Evolutionary conservation across 2,888 invertebrate species (phyloP), one percentile per base, ranked within the genome.

Genomic region (Chaetoderma sp.): DNA sequence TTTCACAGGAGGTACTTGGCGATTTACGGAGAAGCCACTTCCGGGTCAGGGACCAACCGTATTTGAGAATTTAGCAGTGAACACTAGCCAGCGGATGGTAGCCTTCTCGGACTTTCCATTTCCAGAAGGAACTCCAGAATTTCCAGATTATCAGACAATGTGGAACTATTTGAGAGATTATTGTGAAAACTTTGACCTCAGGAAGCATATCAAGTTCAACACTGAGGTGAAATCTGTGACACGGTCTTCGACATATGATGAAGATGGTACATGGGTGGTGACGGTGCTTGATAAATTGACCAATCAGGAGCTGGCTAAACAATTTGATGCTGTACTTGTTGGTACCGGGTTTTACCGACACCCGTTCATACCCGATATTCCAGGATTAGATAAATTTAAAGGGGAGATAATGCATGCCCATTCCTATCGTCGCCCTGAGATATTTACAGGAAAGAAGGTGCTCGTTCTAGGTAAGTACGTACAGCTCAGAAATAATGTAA

Each of bases 31-130:
- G 6, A 54, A 58, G 10, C 32, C 45, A 28, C 13, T 30, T 3
- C 58, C 58, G n/a, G 47, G 42, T 3, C 62, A 62, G 23, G 61
- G 63, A 1, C 60, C 67, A 1, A 23, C 82, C 4, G 84, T 85
- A 13, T 86, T 83, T 78, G 77, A 82, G 39, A 76, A 78, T 6
- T 86, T 87, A 0, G 78, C 86, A 23, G 87, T 85, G 69, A 87
- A 87, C 71, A 82, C 83, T 5, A 83, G 81, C 58, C 88, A 88
- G 71, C 86, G 85, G 68, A 78, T 86, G 73, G 81, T 77, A 13
- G 79, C 86, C 6, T 86, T 80, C 71, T 85, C 84, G 57, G 71
- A 71, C 63, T 64, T 60, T 56, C 71, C 71, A 0, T 62, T 60
- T 33, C 63, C 71, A 6, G 33, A 63, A 3, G 45, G 60, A 30